phyloP scores from a whole-genome alignment of 2,888 invertebrate species.

The Hydrotaea diabolus region DNA sequence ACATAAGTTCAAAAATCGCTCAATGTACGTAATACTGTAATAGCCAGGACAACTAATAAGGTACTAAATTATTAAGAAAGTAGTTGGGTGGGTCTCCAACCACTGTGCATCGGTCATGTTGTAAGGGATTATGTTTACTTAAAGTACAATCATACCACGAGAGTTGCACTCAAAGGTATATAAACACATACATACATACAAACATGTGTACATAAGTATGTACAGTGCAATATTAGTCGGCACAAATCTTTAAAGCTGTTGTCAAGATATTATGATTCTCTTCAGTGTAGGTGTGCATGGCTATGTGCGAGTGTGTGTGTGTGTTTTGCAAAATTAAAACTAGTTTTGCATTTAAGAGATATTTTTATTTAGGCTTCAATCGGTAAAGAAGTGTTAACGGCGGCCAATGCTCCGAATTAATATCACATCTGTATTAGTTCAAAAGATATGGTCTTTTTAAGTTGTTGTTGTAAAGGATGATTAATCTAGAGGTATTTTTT shows the following conservation, averaged over 20 bases:
- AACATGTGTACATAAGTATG: no score
- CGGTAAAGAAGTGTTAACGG: no score
- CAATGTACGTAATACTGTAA: no score
- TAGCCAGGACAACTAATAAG: no score
- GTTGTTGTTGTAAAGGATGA: no score
- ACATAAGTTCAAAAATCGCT: no score
- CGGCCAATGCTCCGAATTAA: no score
- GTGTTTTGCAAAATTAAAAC: neutral
- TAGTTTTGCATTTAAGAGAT: neutral
- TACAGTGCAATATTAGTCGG: neutral
- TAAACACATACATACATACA: neutral
- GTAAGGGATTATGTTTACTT: slow-evolving; percentile 34
- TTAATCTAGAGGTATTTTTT: no score
- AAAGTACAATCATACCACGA: neutral
- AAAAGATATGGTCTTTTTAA: no score
- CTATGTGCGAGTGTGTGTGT: neutral
- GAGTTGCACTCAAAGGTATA: neutral
- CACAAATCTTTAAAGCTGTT: slow-evolving; percentile 6
- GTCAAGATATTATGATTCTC: slow-evolving; percentile 3
- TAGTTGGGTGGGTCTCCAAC: neutral
- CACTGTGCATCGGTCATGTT: neutral
- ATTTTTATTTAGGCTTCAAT: no score
- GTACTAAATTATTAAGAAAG: slow-evolving; percentile 4
- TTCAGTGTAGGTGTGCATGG: neutral
- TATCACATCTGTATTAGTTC: no score